A percentile compares a stretch with the other conserved stretches of the same genome.
Evolutionary conservation across 2,888 invertebrate genomes (phyloP).

Genomic region (Serrognathus titanus): DNA sequence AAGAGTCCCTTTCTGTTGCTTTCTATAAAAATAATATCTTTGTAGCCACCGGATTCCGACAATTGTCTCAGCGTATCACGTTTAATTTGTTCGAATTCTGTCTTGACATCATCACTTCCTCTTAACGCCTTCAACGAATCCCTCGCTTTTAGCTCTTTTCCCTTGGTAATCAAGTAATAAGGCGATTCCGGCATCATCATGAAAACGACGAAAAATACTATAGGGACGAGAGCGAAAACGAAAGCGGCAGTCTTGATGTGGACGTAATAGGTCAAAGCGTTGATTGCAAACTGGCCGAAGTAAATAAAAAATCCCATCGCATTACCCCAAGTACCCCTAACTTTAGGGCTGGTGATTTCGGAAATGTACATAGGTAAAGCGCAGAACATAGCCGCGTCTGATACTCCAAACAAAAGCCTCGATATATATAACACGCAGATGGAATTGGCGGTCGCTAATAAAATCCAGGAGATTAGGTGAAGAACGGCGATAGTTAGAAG

Average conservation of each 20-base stretch:
- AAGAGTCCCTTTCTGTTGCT: conserved; percentile 37
- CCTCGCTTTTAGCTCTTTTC: conserved; percentile 31
- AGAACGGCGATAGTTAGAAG: conserved; percentile 27
- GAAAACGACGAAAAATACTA: conserved; percentile 20
- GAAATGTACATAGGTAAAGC: conserved; percentile 33
- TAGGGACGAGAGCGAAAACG: conserved; percentile 11
- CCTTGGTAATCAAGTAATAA: conserved; percentile 35
- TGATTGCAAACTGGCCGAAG: conserved; percentile 29
- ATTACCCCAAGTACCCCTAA: conserved; percentile 30
- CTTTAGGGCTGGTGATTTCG: conserved; percentile 31
- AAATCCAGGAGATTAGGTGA: conserved; percentile 24
- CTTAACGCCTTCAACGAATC: conserved; percentile 29
- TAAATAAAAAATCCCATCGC: conserved; percentile 16
- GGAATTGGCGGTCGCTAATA: conserved; percentile 25
- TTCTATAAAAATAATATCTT: conserved; percentile 33
- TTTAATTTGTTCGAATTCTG: conserved; percentile 30
- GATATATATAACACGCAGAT: conserved; percentile 32
- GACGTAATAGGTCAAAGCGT: conserved; percentile 31
- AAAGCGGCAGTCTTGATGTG: conserved; percentile 17
- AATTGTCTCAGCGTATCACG: conserved; percentile 37
- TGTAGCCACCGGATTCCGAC: conserved; percentile 32
- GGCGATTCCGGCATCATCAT: conserved; percentile 60
- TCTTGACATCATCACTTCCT: conserved; percentile 30
- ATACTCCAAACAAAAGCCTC: conserved; percentile 30
- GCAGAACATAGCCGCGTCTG: conserved; percentile 30